phyloP scores from a whole-genome alignment of 2,797 vertebrate species.

The Momotus momota region DNA sequence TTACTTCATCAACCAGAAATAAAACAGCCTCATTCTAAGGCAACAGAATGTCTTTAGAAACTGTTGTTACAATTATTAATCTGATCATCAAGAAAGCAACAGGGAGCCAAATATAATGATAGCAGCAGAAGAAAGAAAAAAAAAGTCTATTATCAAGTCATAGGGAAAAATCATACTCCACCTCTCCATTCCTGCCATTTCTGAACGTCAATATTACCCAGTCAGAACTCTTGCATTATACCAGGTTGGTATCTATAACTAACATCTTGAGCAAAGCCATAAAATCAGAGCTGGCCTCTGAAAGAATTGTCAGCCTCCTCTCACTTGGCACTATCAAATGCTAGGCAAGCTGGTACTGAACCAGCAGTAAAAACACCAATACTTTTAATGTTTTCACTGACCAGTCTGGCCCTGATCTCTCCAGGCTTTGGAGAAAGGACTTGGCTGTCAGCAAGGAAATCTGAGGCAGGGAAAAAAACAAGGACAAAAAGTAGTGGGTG shows the following conservation, averaged over 20 bases:
- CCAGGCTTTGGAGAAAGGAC: not conserved
- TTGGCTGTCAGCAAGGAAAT: too few relatives aligned
- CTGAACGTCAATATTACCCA: not conserved
- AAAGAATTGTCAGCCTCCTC: not conserved
- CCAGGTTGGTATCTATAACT: not conserved
- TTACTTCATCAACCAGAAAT: not conserved
- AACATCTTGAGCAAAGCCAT: not conserved
- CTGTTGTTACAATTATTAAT: not conserved
- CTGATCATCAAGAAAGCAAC: not conserved
- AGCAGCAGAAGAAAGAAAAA: not conserved
- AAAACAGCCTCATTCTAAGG: not conserved
- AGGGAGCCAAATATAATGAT: not conserved
- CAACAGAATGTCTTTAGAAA: not conserved
- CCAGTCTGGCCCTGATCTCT: not conserved
- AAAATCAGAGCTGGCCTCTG: not conserved
- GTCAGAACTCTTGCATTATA: not conserved
- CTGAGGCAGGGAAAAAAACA: not conserved
- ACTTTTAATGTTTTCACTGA: not conserved
- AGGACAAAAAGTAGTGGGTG: not conserved
- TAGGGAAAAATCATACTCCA: not conserved
- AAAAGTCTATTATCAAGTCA: not conserved
- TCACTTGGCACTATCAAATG: not conserved
- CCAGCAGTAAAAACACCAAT: not conserved
- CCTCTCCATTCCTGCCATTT: not conserved
- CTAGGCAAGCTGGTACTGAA: not conserved